A percentile compares a stretch with the other conserved stretches of the same genome.
Conservation (phyloP, 1,140 invertebrate species). For the Asobara japonica region DNA sequence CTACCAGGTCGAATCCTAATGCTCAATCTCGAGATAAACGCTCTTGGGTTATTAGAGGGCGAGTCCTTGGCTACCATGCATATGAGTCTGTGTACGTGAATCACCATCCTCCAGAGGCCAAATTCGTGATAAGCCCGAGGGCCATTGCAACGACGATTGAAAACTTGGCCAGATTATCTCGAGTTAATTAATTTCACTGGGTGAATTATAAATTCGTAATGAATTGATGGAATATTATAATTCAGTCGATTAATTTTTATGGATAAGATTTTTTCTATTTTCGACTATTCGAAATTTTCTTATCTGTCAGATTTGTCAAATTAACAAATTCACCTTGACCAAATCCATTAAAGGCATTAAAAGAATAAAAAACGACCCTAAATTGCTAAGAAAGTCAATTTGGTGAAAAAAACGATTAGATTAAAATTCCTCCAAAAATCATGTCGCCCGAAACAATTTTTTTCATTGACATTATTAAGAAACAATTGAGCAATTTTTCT, state of each 20-base stretch:
- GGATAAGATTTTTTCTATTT: no score
- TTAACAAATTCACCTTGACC: no score
- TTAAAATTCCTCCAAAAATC: no score
- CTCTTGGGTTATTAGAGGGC: constrained; percentile 43
- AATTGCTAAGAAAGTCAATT: no score
- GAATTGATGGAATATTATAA: no score
- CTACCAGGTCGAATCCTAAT: constrained; percentile 57
- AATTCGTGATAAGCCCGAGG: constrained; percentile 6
- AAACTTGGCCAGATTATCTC: constrained; percentile 5
- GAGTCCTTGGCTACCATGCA: constrained; percentile 26
- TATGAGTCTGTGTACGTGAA: constrained; percentile 9
- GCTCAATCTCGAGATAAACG: constrained; percentile 62
- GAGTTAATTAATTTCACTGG: background rate
- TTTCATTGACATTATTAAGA: background rate
- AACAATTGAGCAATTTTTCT: background rate
- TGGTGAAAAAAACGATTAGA: no score
- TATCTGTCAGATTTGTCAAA: no score
- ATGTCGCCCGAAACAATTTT: no score
- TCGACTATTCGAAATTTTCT: no score
- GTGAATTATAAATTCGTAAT: background rate
- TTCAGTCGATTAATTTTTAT: no score
- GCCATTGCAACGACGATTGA: constrained; percentile 13
- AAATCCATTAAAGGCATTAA: no score
- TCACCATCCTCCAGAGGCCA: background rate
- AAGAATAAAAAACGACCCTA: no score